Base-by-base conservation (phyloP, 2,888 invertebrate genomes). In the Autographa pulchrina region DNA sequence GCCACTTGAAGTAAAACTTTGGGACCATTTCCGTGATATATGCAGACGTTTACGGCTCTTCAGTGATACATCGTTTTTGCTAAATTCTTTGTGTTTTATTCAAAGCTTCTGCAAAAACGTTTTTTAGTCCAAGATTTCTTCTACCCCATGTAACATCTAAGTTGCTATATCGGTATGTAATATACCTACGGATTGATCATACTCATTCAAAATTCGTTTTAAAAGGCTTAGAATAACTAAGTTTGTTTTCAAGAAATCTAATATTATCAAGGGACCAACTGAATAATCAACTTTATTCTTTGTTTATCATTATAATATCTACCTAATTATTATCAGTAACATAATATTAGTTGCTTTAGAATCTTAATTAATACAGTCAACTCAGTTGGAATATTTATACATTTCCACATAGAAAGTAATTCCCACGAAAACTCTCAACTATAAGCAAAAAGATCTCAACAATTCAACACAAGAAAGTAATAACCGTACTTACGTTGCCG, bases 401-500 rank as follows among this genome's bases (percentile, higher is more conserved):
- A 25, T 38, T n/a, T 32, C n/a, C 20, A 25, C 54, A 41, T 59
- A 41, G 25, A 13, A 14, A 60, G 8, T 41, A 9, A 56, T 38
- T 14, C 63, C 25, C 18, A 63, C 56, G 32, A 13, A 11, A 58
- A 66, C 32, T 32, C 35, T 58, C 68, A 20, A 13, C 20, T n/a
- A n/a, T n/a, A 62, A 48, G 18, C 35, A 80, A 71, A 71, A 70
- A 69, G 70, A 25, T 43, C 14, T 58, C 25, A 65, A 72, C 63
- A 67, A 70, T 61, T 56, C 25, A 43, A 43, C 66, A 62, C 74
- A 43, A 70, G 60, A 71, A 71, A 70, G 74, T 63, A 71, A 75
- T 83, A 75, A 64, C 54, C 61, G 64, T 68, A 83, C 79, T 84
- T 75, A 60, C 65, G 82, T 60, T 64, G 59, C 68, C 79, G 73